phyloP scores from a whole-genome alignment of 2,888 invertebrate species.

The Ypsolopha scabrella region DNA sequence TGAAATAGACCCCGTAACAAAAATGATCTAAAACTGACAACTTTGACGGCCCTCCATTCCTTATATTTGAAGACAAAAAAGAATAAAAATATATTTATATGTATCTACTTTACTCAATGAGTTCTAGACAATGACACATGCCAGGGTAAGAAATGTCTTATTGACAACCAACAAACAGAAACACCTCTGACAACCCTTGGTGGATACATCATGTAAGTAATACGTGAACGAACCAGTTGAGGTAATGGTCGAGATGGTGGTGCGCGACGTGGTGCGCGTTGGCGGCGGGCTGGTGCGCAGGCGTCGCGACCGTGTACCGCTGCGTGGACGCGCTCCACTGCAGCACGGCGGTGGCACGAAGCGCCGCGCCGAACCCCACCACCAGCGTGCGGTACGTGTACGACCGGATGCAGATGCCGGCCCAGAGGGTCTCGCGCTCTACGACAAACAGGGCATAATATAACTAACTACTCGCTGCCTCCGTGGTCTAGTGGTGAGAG shows the following conservation, averaged over 20 bases:
- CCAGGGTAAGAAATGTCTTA: too few relatives aligned
- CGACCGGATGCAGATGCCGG: constrained; percentile 82
- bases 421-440: constrained; percentile 69
- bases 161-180: too few relatives aligned
- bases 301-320: constrained; percentile 82
- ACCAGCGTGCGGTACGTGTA: constrained; percentile 94
- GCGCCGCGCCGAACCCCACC: constrained; percentile 88
- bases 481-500: too few relatives aligned
- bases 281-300: constrained; percentile 81
- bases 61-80: too few relatives aligned
- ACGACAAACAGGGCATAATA: constrained; percentile 14
- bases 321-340: constrained; percentile 83
- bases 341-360: constrained; percentile 86
- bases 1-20: too few relatives aligned
- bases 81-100: too few relatives aligned
- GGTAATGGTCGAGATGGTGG: constrained; percentile 89
- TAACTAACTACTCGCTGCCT: too few relatives aligned
- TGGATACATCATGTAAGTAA: not conserved
- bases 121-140: too few relatives aligned
- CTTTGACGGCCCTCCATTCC: too few relatives aligned
- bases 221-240: constrained; percentile 73
- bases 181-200: not conserved
- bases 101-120: too few relatives aligned
- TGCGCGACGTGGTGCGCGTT: constrained; percentile 93
- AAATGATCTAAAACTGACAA: too few relatives aligned